Percentiles rank a stretch among this genome's conserved stretches.
Evolutionary conservation across 2,113 vertebrate species (phyloP).

Genomic region (Sphyrna mokarran): DNA sequence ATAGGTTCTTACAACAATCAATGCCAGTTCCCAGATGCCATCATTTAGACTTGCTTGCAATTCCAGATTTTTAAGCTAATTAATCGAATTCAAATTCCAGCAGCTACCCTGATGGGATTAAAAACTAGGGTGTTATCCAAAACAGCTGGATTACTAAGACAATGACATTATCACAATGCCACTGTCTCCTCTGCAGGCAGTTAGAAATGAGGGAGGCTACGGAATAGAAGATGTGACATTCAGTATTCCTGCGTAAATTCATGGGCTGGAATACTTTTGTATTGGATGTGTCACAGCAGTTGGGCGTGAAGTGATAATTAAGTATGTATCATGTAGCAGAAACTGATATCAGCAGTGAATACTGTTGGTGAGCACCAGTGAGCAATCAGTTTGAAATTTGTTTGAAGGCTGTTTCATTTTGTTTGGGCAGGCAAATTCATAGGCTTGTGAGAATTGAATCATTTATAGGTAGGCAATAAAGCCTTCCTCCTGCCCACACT

Average conservation of each 20-base stretch:
- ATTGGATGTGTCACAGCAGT: neutral
- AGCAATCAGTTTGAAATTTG: neutral
- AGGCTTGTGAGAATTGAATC: neutral
- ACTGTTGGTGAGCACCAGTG: neutral
- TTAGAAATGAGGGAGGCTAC: neutral
- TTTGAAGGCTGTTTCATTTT: neutral
- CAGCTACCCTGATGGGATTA: too few relatives aligned
- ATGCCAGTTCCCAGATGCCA: too few relatives aligned
- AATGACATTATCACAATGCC: too few relatives aligned
- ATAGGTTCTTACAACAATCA: too few relatives aligned
- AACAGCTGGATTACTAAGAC: too few relatives aligned
- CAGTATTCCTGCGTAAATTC: neutral
- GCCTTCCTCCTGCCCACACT: neutral
- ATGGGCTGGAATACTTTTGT: neutral
- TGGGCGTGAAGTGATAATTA: slow-evolving; percentile 14
- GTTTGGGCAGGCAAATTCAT: neutral
- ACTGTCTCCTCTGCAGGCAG: neutral
- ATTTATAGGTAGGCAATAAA: too few relatives aligned
- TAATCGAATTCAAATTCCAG: too few relatives aligned
- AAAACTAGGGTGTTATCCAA: too few relatives aligned
- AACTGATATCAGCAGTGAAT: neutral
- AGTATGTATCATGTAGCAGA: slow-evolving; percentile 6
- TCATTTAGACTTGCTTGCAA: too few relatives aligned
- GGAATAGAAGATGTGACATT: neutral
- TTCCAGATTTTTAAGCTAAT: too few relatives aligned